Percentiles rank a stretch among this genome's conserved stretches.
These are phyloP conservation scores for Pelobates cultripes DNA, from an alignment of 2,797 vertebrate species.

Conservation along the genomic window DNA sequence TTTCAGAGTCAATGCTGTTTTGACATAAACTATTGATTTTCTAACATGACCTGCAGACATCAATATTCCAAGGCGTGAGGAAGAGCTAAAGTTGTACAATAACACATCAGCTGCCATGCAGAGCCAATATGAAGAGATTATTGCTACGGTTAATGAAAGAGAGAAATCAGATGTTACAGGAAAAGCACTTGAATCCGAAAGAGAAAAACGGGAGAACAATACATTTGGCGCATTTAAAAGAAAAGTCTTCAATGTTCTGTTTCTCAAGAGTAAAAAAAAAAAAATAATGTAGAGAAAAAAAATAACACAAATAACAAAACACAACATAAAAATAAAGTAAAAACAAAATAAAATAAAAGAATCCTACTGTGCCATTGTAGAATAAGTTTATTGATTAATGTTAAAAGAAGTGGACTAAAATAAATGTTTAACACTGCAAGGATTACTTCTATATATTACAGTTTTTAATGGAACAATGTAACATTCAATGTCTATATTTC, in stretches of 20 bases:
- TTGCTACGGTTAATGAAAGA: slow-evolving; percentile 52
- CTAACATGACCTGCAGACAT: slow-evolving; percentile 59
- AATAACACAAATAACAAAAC: not conserved
- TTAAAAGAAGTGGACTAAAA: not conserved
- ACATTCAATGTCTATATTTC: not conserved
- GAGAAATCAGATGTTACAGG: slow-evolving; percentile 40
- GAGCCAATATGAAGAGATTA: slow-evolving; percentile 34
- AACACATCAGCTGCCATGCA: slow-evolving; percentile 33
- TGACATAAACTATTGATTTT: slow-evolving; percentile 54
- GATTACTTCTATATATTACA: not conserved
- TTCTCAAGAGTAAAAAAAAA: not conserved
- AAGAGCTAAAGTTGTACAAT: slow-evolving; percentile 40
- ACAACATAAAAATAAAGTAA: not conserved
- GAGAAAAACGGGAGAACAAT: slow-evolving; percentile 16
- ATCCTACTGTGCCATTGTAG: not conserved
- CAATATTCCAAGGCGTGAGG: slow-evolving; percentile 59
- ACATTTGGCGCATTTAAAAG: not conserved
- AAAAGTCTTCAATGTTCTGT: not conserved
- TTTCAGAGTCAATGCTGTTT: slow-evolving; percentile 29
- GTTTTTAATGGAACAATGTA: not conserved
- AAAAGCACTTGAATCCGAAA: slow-evolving; percentile 17
- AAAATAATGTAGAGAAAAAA: not conserved
- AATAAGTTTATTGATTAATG: slow-evolving; percentile 8
- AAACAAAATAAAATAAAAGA: not conserved
- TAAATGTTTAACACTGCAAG: not conserved